Evolutionary conservation across 2,113 vertebrate genomes (phyloP).

Genomic region (Brachionichthys hirsutus): DNA sequence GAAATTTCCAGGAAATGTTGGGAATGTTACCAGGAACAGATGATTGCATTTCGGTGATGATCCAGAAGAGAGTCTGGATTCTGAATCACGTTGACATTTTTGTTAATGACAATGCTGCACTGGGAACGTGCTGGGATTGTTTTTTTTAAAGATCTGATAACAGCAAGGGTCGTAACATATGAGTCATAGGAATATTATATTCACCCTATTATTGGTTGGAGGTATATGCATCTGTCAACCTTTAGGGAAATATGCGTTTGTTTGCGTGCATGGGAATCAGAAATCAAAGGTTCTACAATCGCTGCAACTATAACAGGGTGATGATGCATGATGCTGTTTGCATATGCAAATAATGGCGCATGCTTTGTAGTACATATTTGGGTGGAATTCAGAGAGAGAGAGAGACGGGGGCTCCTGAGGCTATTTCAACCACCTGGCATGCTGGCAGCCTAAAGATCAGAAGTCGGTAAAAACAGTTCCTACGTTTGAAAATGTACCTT

Average conservation of each 20-base stretch:
- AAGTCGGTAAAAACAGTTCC: not conserved
- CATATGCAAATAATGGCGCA: not conserved
- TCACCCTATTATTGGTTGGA: slow-evolving; percentile 15
- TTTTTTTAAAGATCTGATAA: slow-evolving; percentile 5
- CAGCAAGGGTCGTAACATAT: too few species aligned
- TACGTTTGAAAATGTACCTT: not conserved
- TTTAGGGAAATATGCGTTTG: slow-evolving; percentile 11
- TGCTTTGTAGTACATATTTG: not conserved
- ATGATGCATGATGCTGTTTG: not conserved
- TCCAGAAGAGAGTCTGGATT: too few species aligned
- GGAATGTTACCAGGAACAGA: too few species aligned
- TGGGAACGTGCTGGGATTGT: not conserved
- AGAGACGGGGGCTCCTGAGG: not conserved
- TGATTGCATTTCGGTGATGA: too few species aligned
- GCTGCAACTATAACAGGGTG: not conserved
- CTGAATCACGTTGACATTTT: too few species aligned
- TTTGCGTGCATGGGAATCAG: not conserved
- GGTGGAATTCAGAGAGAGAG: not conserved
- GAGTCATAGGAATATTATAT: not conserved
- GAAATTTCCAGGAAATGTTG: too few species aligned
- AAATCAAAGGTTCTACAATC: not conserved
- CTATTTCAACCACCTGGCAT: not conserved
- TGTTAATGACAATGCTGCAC: too few species aligned
- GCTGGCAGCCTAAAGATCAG: not conserved
- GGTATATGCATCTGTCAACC: slow-evolving; percentile 1